Evolutionary conservation across 2,888 invertebrate genomes (phyloP).

Genomic region (Ceriagrion tenellum): DNA sequence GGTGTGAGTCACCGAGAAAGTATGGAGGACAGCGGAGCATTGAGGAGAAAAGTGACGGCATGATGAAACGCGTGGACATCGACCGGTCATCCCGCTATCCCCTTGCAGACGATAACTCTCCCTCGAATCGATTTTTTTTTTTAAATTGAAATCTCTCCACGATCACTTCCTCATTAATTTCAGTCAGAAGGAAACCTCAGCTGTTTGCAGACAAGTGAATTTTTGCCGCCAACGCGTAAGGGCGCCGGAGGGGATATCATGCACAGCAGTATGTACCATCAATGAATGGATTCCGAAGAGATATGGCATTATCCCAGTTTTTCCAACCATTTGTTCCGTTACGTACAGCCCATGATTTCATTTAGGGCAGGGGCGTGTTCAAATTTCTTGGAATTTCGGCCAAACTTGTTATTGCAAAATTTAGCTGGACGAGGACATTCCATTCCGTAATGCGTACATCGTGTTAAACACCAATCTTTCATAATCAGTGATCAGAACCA

Average conservation of each 20-base stretch:
- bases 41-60: not conserved
- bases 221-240: not conserved
- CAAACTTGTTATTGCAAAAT: not conserved
- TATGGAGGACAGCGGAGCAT: not conserved
- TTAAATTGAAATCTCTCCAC: not conserved
- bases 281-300: not conserved
- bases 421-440: not conserved
- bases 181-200: too few species aligned
- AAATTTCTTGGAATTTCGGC: not conserved
- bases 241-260: not conserved
- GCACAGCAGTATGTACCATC: not conserved
- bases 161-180: not conserved
- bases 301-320: not conserved
- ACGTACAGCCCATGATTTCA: too few species aligned
- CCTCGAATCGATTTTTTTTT: not conserved
- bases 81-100: not conserved
- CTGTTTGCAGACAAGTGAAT: not conserved
- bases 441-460: not conserved
- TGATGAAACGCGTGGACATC: slow-evolving; percentile 13
- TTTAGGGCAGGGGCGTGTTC: not conserved
- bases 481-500: not conserved
- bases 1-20: slow-evolving; percentile 49
- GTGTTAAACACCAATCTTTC: not conserved
- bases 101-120: not conserved
- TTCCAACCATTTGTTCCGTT: not conserved